phyloP scores from a whole-genome alignment of 2,797 vertebrate species.

The Spondyliosoma cantharus region DNA sequence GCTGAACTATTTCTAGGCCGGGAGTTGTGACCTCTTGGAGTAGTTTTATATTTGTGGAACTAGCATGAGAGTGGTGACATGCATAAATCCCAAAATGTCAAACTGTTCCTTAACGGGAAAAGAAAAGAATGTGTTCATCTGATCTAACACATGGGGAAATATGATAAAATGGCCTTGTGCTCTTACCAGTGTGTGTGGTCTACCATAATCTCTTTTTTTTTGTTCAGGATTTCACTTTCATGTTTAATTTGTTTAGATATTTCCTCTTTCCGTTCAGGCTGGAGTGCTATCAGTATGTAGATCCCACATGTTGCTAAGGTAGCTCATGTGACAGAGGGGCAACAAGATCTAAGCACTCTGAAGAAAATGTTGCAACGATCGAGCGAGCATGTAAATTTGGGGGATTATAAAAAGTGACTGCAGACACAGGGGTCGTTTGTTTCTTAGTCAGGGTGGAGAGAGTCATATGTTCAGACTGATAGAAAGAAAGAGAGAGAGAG shows the following conservation, averaged over 20 bases:
- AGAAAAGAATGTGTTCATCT: conserved; percentile 2
- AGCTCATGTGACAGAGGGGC: conserved; percentile 14
- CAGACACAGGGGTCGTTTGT: conserved; percentile 65
- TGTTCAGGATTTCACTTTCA: conserved; percentile 27
- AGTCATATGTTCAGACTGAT: conserved; percentile 68
- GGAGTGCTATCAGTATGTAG: neutral
- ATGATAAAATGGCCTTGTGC: neutral
- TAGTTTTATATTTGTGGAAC: neutral
- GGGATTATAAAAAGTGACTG: conserved; percentile 31
- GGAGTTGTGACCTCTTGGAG: neutral
- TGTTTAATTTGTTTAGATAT: conserved; percentile 41
- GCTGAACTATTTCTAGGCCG: neutral
- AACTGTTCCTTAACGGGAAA: conserved; percentile 12
- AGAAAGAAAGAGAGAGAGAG: conserved; percentile 23
- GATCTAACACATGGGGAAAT: conserved; percentile 41
- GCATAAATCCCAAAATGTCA: neutral
- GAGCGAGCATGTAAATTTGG: conserved; percentile 35
- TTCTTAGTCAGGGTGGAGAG: conserved; percentile 40
- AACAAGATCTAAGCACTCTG: neutral
- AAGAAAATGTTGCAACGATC: conserved; percentile 22
- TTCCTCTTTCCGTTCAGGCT: conserved; percentile 4
- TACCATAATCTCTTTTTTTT: conserved; percentile 6
- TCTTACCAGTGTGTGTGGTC: conserved; percentile 11
- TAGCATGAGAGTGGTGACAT: neutral
- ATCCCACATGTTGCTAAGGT: conserved; percentile 22